Conservation (phyloP, 2,888 invertebrate genomes). For the Coleophora deauratella region DNA sequence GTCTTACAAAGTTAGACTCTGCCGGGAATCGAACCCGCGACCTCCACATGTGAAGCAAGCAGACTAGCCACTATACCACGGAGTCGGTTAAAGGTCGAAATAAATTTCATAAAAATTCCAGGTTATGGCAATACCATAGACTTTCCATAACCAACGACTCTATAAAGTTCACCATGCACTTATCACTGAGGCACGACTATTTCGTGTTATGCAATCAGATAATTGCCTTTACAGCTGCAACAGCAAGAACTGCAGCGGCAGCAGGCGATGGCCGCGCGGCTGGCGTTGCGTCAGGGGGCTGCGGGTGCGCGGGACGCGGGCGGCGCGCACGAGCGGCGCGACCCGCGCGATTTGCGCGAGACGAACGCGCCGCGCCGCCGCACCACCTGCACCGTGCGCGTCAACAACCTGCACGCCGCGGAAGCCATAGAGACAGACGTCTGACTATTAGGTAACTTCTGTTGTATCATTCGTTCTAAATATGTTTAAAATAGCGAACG, state of each 20-base stretch:
- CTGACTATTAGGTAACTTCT: slow-evolving; percentile 89
- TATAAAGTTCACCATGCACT: too few species aligned
- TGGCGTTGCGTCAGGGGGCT: slow-evolving; percentile 14
- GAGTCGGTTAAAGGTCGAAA: too few species aligned
- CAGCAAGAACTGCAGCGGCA: slow-evolving; percentile 49
- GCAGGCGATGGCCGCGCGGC: slow-evolving; percentile 30
- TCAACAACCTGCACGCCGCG: slow-evolving; percentile 75
- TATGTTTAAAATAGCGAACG: too few species aligned
- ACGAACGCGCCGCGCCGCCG: slow-evolving; percentile 35
- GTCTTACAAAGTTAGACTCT: too few species aligned
- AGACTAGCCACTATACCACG: too few species aligned
- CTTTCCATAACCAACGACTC: too few species aligned
- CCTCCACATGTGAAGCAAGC: too few species aligned
- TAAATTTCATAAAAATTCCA: too few species aligned
- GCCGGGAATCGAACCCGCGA: too few species aligned
- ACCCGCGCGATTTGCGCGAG: slow-evolving; percentile 17
- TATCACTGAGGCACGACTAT: too few species aligned
- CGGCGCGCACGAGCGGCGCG: neutral
- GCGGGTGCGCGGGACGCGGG: slow-evolving; percentile 1
- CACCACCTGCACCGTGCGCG: slow-evolving; percentile 56
- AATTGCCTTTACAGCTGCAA: slow-evolving; percentile 31
- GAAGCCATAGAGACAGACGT: slow-evolving; percentile 96
- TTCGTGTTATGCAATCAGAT: neutral
- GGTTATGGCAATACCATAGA: too few species aligned
- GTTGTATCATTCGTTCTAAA: too few species aligned